A percentile compares a stretch with the other conserved stretches of the same genome.
Conservation (phyloP, 1,140 invertebrate genomes). For the Drosophila pruinosa region DNA sequence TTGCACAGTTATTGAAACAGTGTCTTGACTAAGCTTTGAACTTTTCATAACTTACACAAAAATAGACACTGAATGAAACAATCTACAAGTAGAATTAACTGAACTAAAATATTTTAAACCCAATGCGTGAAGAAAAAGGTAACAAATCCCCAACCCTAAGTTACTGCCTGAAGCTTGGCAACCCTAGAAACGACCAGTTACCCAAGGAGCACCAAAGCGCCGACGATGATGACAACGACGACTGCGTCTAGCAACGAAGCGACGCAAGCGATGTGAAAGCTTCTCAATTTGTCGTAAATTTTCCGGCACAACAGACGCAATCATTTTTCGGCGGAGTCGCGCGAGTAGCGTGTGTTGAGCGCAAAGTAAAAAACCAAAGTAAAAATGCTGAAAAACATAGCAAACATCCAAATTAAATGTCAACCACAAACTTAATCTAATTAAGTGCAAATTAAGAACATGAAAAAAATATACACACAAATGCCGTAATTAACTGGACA, state of each 20-base stretch:
- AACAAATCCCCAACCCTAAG: background rate
- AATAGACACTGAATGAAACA: no score
- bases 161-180: constrained; percentile 7
- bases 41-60: background rate
- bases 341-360: constrained; percentile 29
- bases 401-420: background rate
- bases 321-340: constrained; percentile 62
- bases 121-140: background rate
- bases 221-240: constrained; percentile 29
- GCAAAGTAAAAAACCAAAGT: constrained; percentile 51
- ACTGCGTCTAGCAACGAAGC: constrained; percentile 53
- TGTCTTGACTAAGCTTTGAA: constrained; percentile 23
- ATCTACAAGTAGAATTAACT: no score
- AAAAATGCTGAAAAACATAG: constrained; percentile 1
- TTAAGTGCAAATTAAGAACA: constrained; percentile 8
- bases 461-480: constrained; percentile 20
- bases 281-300: constrained; percentile 80
- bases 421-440: constrained; percentile 20
- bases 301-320: constrained; percentile 82
- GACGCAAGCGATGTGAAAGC: constrained; percentile 61
- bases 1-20: background rate
- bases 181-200: constrained; percentile 19
- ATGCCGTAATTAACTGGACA: background rate
- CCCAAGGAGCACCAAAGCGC: constrained; percentile 27
- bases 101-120: no score